Percentiles rank a stretch among this genome's conserved stretches.
These are phyloP conservation scores for Hirundo rustica DNA, from an alignment of 2,797 vertebrate species.

Conservation along the genomic window DNA sequence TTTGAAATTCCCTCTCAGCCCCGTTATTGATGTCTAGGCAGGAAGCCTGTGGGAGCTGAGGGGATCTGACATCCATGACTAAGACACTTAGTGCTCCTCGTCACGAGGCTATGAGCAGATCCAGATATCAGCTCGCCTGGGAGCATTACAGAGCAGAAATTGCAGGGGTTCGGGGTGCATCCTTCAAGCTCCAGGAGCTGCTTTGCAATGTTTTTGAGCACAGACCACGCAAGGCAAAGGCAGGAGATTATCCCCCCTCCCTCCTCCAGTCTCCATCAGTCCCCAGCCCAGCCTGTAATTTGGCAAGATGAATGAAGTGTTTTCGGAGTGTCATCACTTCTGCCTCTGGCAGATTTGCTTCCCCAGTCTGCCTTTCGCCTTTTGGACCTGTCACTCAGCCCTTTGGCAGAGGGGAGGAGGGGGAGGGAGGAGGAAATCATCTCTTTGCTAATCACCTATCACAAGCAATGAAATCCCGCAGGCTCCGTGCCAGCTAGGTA, in stretches of 20 bases:
- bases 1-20: constrained; percentile 57
- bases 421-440: constrained; percentile 64
- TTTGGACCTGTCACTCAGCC: constrained; percentile 71
- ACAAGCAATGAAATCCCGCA: constrained; percentile 77
- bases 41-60: constrained; percentile 5
- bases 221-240: constrained; percentile 13
- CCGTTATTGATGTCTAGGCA: background rate
- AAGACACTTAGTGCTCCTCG: background rate
- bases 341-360: constrained; percentile 70
- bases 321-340: constrained; percentile 65
- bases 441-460: constrained; percentile 79
- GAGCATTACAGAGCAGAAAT: constrained; percentile 23
- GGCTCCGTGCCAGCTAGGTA: constrained; percentile 74
- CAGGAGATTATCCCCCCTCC: constrained; percentile 8
- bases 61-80: constrained; percentile 26
- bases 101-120: background rate
- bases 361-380: constrained; percentile 67
- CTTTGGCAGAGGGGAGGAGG: constrained; percentile 53
- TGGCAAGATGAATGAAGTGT: constrained; percentile 69
- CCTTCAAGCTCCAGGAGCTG: background rate
- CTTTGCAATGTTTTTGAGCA: background rate
- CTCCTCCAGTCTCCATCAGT: constrained; percentile 32
- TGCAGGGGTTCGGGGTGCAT: background rate
- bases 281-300: constrained; percentile 64
- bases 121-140: constrained; percentile 20